phyloP scores from a whole-genome alignment of 2,113 vertebrate genomes.

The Alligator sinensis region DNA sequence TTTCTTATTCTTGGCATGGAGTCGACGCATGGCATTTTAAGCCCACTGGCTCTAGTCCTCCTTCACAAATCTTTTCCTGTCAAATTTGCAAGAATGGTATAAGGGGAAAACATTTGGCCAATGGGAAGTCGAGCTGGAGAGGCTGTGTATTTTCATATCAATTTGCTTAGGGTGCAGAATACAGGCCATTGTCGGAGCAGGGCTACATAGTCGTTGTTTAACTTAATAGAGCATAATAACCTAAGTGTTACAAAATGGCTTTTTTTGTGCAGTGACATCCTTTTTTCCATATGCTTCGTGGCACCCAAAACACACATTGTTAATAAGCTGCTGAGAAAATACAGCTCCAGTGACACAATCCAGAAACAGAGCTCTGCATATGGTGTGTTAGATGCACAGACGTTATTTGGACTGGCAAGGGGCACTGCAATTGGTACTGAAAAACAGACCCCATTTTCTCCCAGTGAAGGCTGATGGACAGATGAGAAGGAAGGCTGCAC shows the following conservation, averaged over 20 bases:
- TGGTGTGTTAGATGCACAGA: slow-evolving; percentile 57
- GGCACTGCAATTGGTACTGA: slow-evolving; percentile 61
- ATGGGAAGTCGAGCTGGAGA: slow-evolving; percentile 57
- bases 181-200: slow-evolving; percentile 56
- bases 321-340: slow-evolving; percentile 74
- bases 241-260: slow-evolving; percentile 71
- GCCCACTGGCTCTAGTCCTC: neutral
- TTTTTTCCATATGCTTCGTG: slow-evolving; percentile 73
- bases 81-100: slow-evolving; percentile 60
- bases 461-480: slow-evolving; percentile 50
- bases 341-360: slow-evolving; percentile 69
- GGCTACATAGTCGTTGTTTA: slow-evolving; percentile 67
- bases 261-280: slow-evolving; percentile 69
- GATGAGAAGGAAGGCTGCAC: slow-evolving; percentile 46
- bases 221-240: slow-evolving; percentile 73
- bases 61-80: neutral
- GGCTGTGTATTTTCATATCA: slow-evolving; percentile 56
- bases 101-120: slow-evolving; percentile 55
- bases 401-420: slow-evolving; percentile 72
- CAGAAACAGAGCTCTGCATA: slow-evolving; percentile 63
- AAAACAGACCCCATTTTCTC: slow-evolving; percentile 66
- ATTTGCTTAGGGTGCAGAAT: slow-evolving; percentile 54
- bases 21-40: slow-evolving; percentile 46
- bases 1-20: slow-evolving; percentile 60
- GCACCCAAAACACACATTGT: slow-evolving; percentile 65